Base-by-base conservation (phyloP, 1,140 invertebrate genomes). In the Aphaenogaster ashmeadi region DNA sequence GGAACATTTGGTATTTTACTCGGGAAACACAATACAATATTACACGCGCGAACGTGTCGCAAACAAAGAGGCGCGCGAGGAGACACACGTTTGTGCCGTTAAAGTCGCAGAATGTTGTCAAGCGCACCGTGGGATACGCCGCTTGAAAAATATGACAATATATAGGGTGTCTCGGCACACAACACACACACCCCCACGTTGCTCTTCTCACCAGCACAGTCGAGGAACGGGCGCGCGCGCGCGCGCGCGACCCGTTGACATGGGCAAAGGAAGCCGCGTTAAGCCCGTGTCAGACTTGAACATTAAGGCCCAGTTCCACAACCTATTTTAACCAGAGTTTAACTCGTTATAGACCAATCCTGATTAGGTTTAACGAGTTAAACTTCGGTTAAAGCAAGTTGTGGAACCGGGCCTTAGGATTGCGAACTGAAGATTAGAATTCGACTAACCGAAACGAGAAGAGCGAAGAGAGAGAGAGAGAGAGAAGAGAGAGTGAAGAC, bases 141-240 rank as follows among this genome's bases (percentile, higher is more conserved):
- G 77, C 83, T 71, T 64, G 86, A 91, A 90, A 91, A 91, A 90
- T 84, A 79, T 89, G 87, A 91, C 89, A 87, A 84, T 89, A 80
- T 90, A 91, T 80, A 88, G 74, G 33, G 75, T 58, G 80, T 85
- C 80, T 66, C 71, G 66, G 77, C 13, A 66, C 8, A 38, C 11
- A 21, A 38, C 21, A 15, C 38, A 27, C 36, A 83, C 84, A 87
- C 27, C 27, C 27, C 27, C 67, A 74, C 87, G 66, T 21, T 38
- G 74, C 67, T 36, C 62, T 56, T 81, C 74, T 75, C 84, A 75
- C 77, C 27, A 54, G 87, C 71, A 72, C 56, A 47, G 6, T 18
- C 41, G 18, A 27, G 27, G 27, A 27, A 44, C 81, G 84, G 66
- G 66, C 27, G 47, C 81, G 74, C 44, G 36, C 67, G 74, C 44